phyloP scores from a whole-genome alignment of 2,113 vertebrate genomes.

The Sylvia atricapilla region DNA sequence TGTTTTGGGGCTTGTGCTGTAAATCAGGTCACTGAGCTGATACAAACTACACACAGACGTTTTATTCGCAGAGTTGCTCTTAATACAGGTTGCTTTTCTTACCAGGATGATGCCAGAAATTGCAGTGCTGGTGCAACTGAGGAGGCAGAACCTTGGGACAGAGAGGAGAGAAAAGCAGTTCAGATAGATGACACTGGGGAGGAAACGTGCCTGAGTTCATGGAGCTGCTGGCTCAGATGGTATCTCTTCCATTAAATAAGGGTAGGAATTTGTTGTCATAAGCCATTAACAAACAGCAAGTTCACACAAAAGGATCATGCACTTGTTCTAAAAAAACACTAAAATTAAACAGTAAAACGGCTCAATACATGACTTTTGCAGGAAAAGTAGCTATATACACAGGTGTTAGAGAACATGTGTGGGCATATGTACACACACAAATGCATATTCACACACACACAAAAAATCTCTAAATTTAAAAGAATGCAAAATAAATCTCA shows the following conservation, averaged over 20 bases:
- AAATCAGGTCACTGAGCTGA: neutral
- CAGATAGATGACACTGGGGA: neutral
- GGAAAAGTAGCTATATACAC: neutral
- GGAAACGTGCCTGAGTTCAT: fast-evolving
- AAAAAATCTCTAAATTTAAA: neutral
- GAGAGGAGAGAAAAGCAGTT: neutral
- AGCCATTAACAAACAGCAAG: neutral
- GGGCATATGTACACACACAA: neutral
- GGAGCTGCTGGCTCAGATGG: neutral
- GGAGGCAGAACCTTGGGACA: neutral
- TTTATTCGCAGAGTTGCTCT: neutral
- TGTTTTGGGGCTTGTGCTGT: neutral
- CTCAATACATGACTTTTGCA: neutral
- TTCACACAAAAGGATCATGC: neutral
- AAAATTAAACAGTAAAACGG: neutral
- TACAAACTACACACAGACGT: neutral
- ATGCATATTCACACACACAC: neutral
- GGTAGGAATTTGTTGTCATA: neutral
- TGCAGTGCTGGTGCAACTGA: neutral
- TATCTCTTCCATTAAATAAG: neutral
- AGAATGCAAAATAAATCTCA: neutral
- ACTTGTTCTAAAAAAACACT: neutral
- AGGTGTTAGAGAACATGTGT: neutral
- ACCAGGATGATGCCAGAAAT: neutral
- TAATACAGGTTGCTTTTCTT: neutral